Conservation (phyloP, 2,113 vertebrate genomes). For the Epinephelus lanceolatus region DNA sequence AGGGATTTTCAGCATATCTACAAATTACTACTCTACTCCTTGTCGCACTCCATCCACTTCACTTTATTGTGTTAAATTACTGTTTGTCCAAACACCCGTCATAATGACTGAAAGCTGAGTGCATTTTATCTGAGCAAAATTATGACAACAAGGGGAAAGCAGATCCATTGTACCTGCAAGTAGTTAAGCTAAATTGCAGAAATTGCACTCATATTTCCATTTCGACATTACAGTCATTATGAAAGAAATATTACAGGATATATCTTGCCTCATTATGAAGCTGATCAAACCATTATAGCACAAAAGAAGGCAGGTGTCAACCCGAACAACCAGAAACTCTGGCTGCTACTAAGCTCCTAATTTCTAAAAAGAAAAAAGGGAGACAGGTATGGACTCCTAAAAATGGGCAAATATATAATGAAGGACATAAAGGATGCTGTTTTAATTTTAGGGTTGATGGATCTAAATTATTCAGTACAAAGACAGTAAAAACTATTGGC, state of each 20-base stretch:
- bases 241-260: conserved; percentile 33
- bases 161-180: conserved; percentile 16
- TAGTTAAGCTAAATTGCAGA: conserved; percentile 31
- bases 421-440: neutral
- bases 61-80: conserved; percentile 57
- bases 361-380: neutral
- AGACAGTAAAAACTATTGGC: neutral
- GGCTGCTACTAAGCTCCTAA: neutral
- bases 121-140: conserved; percentile 27
- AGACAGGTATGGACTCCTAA: neutral
- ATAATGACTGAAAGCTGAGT: conserved; percentile 32
- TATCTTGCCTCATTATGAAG: conserved; percentile 15
- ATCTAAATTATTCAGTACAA: neutral
- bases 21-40: conserved; percentile 55
- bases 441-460: neutral
- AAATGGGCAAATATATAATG: neutral
- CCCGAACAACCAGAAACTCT: neutral
- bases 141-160: conserved; percentile 29
- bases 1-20: conserved; percentile 59
- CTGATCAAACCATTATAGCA: conserved; percentile 16
- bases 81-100: conserved; percentile 52
- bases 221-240: conserved; percentile 38
- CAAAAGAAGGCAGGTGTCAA: conserved; percentile 19
- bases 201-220: conserved; percentile 34
- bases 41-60: conserved; percentile 34